phyloP scores from a whole-genome alignment of 1,140 invertebrate species.

The Drosophila pachea region DNA sequence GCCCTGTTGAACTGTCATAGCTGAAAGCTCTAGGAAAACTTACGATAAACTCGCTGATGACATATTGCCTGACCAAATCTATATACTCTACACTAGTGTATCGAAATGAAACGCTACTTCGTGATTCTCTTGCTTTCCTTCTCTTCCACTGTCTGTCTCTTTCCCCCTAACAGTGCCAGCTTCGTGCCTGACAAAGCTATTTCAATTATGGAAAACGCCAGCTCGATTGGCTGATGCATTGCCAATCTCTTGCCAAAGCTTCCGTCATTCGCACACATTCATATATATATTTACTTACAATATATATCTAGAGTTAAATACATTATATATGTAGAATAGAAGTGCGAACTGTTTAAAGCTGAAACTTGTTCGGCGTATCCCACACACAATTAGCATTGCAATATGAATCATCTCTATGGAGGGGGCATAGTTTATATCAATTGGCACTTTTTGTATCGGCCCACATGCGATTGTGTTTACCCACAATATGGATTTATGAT shows the following conservation, averaged over 20 bases:
- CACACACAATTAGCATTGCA: conserved; percentile 58
- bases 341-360: conserved; percentile 23
- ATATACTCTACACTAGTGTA: neutral
- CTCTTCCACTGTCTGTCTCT: neutral
- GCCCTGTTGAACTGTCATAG: too few relatives aligned
- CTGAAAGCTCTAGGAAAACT: too few relatives aligned
- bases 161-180: neutral
- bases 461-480: conserved; percentile 1
- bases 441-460: conserved; percentile 25
- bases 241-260: conserved; percentile 11
- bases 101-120: neutral
- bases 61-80: neutral
- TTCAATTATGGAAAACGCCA: conserved; percentile 5
- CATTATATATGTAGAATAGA: conserved; percentile 10
- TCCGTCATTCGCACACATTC: conserved; percentile 16
- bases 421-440: conserved; percentile 13
- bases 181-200: conserved; percentile 15
- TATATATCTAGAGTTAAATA: conserved; percentile 16
- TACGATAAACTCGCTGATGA: neutral
- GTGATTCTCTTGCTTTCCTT: neutral
- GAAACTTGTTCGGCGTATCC: conserved; percentile 49
- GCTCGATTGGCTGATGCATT: conserved; percentile 14
- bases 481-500: neutral
- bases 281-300: neutral
- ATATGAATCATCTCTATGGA: conserved; percentile 24